Percentiles rank a stretch among this genome's conserved stretches.
Conservation (phyloP, 2,888 invertebrate genomes). For the Pachydiplax longipennis region DNA sequence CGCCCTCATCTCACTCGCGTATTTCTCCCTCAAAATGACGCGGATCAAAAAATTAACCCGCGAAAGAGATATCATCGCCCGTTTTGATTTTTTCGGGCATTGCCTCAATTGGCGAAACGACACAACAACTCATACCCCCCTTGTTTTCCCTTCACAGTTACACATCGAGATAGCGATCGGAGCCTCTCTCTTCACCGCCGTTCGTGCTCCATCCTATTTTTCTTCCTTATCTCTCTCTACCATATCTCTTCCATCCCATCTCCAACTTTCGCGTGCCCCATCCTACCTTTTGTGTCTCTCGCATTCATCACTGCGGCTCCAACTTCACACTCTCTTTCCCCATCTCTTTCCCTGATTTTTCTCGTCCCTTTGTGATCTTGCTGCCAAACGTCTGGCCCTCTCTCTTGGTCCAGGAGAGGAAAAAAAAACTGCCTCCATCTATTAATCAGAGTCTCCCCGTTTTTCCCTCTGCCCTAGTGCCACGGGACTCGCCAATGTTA, state of each 20-base stretch:
- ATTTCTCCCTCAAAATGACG: too few species aligned
- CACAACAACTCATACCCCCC: neutral
- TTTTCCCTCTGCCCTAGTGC: neutral
- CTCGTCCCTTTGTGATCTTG: neutral
- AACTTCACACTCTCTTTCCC: neutral
- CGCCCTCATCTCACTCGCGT: too few species aligned
- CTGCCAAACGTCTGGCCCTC: neutral
- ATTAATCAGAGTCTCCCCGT: neutral
- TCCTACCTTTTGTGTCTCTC: neutral
- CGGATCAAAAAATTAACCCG: too few species aligned
- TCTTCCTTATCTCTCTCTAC: neutral
- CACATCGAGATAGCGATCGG: neutral
- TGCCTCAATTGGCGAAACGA: too few species aligned
- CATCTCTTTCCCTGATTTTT: neutral
- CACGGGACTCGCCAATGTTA: neutral
- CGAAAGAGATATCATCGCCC: too few species aligned
- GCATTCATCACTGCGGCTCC: neutral
- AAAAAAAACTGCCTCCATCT: neutral
- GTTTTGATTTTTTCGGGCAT: too few species aligned
- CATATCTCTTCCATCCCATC: neutral
- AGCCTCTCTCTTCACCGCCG: neutral
- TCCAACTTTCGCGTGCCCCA: too few species aligned
- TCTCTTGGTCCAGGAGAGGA: neutral
- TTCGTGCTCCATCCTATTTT: neutral
- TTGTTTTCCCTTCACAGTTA: neutral